Evolutionary conservation across 1,140 invertebrate genomes (phyloP).

Genomic region (Drosophila teissieri): DNA sequence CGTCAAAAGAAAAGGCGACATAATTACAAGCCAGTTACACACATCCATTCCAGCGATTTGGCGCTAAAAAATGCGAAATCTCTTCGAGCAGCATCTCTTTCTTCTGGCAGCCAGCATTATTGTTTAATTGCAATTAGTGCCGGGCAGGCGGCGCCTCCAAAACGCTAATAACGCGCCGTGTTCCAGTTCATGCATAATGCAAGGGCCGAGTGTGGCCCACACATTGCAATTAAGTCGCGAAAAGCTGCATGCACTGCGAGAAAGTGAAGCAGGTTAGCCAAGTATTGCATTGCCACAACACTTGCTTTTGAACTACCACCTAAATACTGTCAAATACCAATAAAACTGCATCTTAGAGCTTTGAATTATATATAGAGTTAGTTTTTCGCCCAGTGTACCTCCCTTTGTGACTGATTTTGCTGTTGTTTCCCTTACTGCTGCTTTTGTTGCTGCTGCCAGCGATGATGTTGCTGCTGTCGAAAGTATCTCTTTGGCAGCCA

Average conservation of each 20-base stretch:
- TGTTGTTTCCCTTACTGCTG: constrained; percentile 15
- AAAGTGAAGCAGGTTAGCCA: neutral
- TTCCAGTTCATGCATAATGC: constrained; percentile 74
- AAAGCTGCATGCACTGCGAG: constrained; percentile 36
- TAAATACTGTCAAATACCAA: too few species aligned
- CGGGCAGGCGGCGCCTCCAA: constrained; percentile 40
- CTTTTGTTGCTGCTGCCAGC: constrained; percentile 34
- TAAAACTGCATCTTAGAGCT: too few species aligned
- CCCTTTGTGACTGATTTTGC: constrained; percentile 67
- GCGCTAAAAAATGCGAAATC: too few species aligned
- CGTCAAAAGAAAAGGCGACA: constrained; percentile 63
- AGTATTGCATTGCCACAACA: too few species aligned
- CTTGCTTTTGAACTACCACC: too few species aligned
- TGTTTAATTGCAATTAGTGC: constrained; percentile 62
- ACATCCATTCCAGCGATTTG: too few species aligned
- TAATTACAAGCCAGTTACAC: constrained; percentile 77
- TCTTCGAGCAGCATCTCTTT: neutral
- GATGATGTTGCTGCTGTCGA: constrained; percentile 57
- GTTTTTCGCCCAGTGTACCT: constrained; percentile 3
- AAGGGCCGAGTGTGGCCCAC: constrained; percentile 52
- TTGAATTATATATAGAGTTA: neutral
- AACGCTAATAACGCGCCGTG: constrained; percentile 63
- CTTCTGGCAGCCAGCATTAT: constrained; percentile 39
- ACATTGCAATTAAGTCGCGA: constrained; percentile 77
- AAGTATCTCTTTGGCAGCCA: constrained; percentile 68